These are phyloP conservation scores for Pelochelys cantorii DNA, from an alignment of 2,797 vertebrate genomes.

Conservation along the genomic window DNA sequence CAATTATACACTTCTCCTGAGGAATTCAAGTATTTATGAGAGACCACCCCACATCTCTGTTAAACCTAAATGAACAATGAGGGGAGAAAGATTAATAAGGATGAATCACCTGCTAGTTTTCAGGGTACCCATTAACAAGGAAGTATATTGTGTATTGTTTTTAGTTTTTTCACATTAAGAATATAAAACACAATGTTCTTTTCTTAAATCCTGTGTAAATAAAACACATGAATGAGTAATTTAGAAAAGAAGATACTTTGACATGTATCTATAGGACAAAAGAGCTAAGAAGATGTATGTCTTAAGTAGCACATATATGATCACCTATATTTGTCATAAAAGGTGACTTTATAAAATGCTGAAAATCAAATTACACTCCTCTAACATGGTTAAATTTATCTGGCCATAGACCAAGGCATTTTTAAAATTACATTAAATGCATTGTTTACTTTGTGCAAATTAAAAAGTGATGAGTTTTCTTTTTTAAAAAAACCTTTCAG, in stretches of 20 bases:
- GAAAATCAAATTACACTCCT: not conserved
- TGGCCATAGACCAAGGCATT: not conserved
- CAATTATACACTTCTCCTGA: not conserved
- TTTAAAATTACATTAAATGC: not conserved
- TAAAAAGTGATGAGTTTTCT: conserved; percentile 51
- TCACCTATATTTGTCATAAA: not conserved
- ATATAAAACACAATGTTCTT: not conserved
- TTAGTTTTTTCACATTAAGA: not conserved
- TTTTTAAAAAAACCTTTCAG: conserved; percentile 33
- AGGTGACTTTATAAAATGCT: not conserved
- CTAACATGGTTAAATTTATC: not conserved
- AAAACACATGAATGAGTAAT: not conserved
- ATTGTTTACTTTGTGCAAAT: conserved; percentile 32
- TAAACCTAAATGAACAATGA: not conserved
- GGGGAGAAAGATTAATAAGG: not conserved
- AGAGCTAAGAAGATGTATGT: not conserved
- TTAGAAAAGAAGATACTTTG: not conserved
- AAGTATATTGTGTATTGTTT: not conserved
- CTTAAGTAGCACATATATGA: not conserved
- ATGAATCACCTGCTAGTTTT: not conserved
- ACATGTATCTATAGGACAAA: not conserved
- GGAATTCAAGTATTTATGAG: not conserved
- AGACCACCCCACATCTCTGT: not conserved
- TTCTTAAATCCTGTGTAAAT: not conserved
- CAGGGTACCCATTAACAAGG: not conserved